phyloP scores from a whole-genome alignment of 2,888 invertebrate genomes.

The Caenorhabditis imperialis region DNA sequence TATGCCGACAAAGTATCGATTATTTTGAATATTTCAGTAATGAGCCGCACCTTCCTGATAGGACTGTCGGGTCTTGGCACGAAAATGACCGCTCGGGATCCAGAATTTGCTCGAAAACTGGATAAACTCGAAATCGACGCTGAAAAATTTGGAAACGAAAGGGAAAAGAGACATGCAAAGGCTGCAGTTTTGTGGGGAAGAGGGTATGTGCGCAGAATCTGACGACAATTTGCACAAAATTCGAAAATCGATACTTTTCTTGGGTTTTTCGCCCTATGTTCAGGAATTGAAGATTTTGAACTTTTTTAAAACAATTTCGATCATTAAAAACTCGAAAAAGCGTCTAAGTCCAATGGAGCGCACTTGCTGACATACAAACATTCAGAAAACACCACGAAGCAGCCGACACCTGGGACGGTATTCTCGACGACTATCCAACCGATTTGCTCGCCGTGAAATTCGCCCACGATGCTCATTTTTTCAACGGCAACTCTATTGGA shows the following conservation, averaged over 20 bases:
- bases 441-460: constrained; percentile 81
- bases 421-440: constrained; percentile 79
- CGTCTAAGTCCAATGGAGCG: no score
- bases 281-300: no score
- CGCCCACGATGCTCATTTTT: constrained; percentile 78
- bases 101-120: constrained; percentile 77
- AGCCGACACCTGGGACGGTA: constrained; percentile 80
- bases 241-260: no score
- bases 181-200: constrained; percentile 79
- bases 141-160: constrained; percentile 66
- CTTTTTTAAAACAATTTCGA: no score
- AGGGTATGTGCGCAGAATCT: constrained; percentile 77
- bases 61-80: constrained; percentile 80
- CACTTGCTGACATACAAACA: no score
- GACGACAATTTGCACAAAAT: no score
- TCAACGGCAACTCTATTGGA: constrained; percentile 79
- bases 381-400: constrained; percentile 78
- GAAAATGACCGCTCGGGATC: constrained; percentile 77
- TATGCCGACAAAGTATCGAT: no score
- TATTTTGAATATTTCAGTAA: constrained; percentile 79
- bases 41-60: constrained; percentile 79
- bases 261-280: neutral
- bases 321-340: no score
- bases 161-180: constrained; percentile 79
- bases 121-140: constrained; percentile 75